Evolutionary conservation across 2,113 vertebrate genomes (phyloP).

Genomic region (Menura novaehollandiae): DNA sequence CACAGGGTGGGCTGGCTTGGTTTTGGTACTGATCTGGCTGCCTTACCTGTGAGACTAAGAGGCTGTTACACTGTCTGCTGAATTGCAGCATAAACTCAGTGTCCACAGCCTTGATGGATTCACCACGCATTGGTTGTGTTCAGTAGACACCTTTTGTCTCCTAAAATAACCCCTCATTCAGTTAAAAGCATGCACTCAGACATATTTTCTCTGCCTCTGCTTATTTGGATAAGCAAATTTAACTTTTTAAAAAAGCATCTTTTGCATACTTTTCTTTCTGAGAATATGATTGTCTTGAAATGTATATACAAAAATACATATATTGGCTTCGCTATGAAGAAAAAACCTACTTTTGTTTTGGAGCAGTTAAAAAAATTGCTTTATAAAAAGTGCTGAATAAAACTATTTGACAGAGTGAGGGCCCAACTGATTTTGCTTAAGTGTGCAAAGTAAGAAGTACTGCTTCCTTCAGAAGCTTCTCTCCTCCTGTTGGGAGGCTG

Average conservation of each 20-base stretch:
- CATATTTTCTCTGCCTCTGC: background rate
- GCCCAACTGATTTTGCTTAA: slow-evolving; percentile 15
- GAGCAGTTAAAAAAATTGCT: background rate
- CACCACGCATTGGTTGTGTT: background rate
- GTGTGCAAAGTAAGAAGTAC: background rate
- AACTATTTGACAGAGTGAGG: background rate
- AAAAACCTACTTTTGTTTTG: background rate
- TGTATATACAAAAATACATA: background rate
- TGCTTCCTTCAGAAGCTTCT: slow-evolving; percentile 15
- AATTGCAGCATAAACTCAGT: background rate
- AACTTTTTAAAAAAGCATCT: background rate
- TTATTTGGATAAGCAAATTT: background rate
- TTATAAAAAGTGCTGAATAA: slow-evolving; percentile 3
- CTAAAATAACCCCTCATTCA: background rate
- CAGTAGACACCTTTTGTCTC: background rate
- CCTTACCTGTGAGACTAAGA: background rate
- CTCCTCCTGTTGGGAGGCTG: slow-evolving; percentile 8
- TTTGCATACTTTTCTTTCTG: background rate
- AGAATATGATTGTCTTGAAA: background rate
- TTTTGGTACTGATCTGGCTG: background rate
- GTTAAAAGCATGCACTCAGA: background rate
- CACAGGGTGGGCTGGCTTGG: background rate
- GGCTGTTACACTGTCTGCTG: background rate
- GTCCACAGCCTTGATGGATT: background rate
- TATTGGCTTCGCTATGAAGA: background rate